Evolutionary conservation across 2,797 vertebrate genomes (phyloP), one percentile per base, ranked within the genome.

Genomic region (Eulemur rubriventer): DNA sequence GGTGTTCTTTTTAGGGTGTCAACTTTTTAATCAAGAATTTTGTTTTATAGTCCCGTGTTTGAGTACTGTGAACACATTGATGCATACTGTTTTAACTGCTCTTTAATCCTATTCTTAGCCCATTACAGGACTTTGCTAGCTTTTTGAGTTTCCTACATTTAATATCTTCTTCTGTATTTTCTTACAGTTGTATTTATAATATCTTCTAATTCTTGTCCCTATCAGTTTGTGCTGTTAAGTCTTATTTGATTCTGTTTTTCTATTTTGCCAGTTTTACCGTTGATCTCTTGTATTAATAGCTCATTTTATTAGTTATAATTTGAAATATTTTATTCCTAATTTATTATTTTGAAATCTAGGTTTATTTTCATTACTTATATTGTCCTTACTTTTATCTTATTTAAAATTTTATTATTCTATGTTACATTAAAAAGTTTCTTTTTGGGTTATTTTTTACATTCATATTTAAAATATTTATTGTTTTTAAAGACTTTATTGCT

Each of bases 331-430:
- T 69, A 59, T 69, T 67, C 24, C 22, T 89, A 85, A 75, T 80
- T 80, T 89, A 11, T 81, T 75, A 57, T 41, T 76, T 94, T 80
- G 50, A 80, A 85, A 28, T 79, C 18, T 35, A 85, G 41, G 12
- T 30, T 95, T 80, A 78, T 67, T 89, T 94, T 88, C 61, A 80
- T 46, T 38, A 79, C 50, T 89, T 85, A 80, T 48, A 48, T 85
- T 79, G 6, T 65, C 17, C 20, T 69, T 76, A 35, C 28, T 73
- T 55, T 79, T 52, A 89, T 41, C 12, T 55, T 72, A 63, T 30
- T 86, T 87, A 75, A n/a, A 89, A 69, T 73, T 85, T 46, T 93
- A 67, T 89, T 87, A 57, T 69, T 46, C 10, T 24, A 17, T 79
- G 11, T 52, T 67, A 38, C 22, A 7, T 28, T 85, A 80, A 92